Percentiles rank a stretch among this genome's conserved stretches.
These are phyloP conservation scores for Anguilla obscura DNA, from an alignment of 2,797 vertebrate genomes.

Conservation along the genomic window DNA sequence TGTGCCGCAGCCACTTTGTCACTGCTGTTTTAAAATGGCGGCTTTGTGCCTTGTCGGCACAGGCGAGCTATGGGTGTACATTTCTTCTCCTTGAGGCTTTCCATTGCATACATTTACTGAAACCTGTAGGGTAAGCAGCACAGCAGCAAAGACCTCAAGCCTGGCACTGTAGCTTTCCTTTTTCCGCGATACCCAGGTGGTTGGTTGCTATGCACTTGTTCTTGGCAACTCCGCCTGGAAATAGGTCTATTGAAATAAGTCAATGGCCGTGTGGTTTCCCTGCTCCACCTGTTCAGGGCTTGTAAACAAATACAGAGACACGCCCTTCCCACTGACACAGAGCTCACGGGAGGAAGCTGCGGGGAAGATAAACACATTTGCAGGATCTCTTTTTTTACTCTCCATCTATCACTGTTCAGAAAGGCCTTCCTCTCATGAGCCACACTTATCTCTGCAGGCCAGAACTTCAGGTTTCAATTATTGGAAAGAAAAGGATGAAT, in stretches of 20 bases:
- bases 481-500: neutral
- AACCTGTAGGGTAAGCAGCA: neutral
- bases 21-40: neutral
- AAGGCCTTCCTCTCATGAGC: neutral
- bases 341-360: neutral
- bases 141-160: neutral
- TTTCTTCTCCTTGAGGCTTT: neutral
- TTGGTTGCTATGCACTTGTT: neutral
- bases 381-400: neutral
- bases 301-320: neutral
- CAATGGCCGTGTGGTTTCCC: conserved; percentile 4
- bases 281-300: conserved; percentile 17
- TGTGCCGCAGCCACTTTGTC: conserved; percentile 40
- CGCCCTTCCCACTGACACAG: neutral
- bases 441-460: neutral
- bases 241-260: conserved; percentile 1
- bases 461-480: neutral
- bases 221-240: neutral
- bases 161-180: neutral
- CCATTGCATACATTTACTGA: neutral
- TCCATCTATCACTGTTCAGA: neutral
- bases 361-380: neutral
- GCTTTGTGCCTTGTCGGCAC: neutral
- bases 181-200: neutral
- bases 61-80: neutral